These are phyloP conservation scores for Alouatta caraya DNA, from an alignment of 2,797 vertebrate genomes.

Conservation along the genomic window DNA sequence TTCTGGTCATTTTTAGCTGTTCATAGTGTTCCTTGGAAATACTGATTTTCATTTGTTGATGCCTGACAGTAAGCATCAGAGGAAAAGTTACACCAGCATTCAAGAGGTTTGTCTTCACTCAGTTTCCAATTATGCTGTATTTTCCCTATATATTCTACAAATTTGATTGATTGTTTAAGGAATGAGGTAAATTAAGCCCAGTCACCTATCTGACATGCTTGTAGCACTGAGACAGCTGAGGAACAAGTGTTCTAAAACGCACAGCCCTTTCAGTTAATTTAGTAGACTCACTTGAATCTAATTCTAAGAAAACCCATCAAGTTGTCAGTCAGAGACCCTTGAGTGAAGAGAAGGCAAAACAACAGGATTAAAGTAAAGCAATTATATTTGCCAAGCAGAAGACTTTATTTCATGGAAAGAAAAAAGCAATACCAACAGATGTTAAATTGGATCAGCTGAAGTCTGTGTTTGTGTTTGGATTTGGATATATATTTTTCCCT, in stretches of 20 bases:
- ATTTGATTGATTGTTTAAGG: conserved; percentile 25
- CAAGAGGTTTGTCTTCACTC: not conserved
- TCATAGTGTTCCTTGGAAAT: not conserved
- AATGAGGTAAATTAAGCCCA: conserved; percentile 49
- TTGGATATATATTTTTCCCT: not conserved
- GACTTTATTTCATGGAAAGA: conserved; percentile 27
- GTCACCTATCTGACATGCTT: not conserved
- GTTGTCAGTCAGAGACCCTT: conserved; percentile 39
- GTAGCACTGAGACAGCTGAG: conserved; percentile 13
- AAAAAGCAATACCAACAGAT: not conserved
- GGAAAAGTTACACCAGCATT: not conserved
- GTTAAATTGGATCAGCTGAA: not conserved
- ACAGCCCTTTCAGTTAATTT: conserved; percentile 63
- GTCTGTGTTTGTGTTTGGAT: not conserved
- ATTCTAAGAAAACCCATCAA: conserved; percentile 57
- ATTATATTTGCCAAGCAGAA: conserved; percentile 29
- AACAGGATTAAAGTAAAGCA: conserved; percentile 42
- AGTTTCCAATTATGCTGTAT: not conserved
- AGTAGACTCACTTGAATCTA: conserved; percentile 19
- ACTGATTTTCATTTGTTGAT: not conserved
- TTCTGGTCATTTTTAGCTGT: not conserved
- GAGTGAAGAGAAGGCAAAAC: conserved; percentile 9
- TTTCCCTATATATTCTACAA: conserved; percentile 1
- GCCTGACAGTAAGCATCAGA: not conserved
- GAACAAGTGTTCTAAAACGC: conserved; percentile 49